Percentiles rank a stretch among this genome's conserved stretches.
Conservation (phyloP, 2,888 invertebrate species). For the Bugulina stolonifera region DNA sequence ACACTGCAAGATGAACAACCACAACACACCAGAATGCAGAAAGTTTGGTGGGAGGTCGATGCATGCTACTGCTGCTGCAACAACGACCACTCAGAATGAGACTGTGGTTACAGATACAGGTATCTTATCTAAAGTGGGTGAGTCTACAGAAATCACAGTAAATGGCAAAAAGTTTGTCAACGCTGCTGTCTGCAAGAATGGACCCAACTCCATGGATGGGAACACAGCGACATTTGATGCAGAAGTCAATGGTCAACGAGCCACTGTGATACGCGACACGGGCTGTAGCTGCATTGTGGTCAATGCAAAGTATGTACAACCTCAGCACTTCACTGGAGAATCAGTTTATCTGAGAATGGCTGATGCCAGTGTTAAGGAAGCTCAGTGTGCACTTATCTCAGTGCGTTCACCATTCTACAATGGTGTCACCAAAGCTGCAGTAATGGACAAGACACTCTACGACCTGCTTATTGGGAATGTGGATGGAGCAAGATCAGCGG, state of each 20-base stretch:
- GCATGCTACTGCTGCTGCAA: neutral
- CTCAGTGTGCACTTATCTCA: neutral
- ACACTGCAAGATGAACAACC: constrained; percentile 7
- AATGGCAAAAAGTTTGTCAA: neutral
- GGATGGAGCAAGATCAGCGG: neutral
- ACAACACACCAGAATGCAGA: neutral
- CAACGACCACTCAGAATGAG: neutral
- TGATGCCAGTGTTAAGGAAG: neutral
- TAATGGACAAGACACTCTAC: neutral
- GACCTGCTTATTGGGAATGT: constrained; percentile 12
- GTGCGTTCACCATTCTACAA: neutral
- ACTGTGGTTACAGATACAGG: neutral
- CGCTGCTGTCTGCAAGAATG: neutral
- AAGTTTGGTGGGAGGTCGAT: neutral
- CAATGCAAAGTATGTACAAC: neutral
- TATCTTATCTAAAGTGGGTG: neutral
- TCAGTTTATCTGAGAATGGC: constrained; percentile 4
- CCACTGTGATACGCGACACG: neutral
- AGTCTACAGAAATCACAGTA: neutral
- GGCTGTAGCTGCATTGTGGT: neutral
- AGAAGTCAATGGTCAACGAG: neutral
- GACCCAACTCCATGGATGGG: neutral
- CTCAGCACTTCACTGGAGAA: neutral
- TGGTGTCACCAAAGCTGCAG: neutral
- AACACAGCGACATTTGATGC: neutral